Percentiles rank a stretch among this genome's conserved stretches.
Evolutionary conservation across 1,140 invertebrate species (phyloP).

Genomic region (Grapholita molesta): DNA sequence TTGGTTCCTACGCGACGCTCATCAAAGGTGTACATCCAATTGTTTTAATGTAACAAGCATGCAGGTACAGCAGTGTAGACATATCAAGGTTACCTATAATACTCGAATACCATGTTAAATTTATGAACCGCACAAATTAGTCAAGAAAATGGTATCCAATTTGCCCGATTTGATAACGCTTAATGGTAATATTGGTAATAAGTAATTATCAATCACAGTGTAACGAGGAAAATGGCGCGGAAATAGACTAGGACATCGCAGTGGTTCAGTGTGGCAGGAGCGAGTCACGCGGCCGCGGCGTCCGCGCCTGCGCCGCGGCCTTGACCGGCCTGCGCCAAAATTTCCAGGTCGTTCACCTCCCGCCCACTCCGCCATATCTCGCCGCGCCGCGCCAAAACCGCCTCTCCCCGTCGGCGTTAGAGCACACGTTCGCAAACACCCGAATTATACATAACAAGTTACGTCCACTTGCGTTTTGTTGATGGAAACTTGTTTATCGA

Average conservation of each 20-base stretch:
- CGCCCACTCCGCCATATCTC: slow-evolving; percentile 67
- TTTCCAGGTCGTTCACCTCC: slow-evolving; percentile 73
- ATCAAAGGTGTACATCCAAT: no score
- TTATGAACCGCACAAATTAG: no score
- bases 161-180: no score
- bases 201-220: background rate
- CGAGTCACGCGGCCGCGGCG: background rate
- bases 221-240: slow-evolving; percentile 1
- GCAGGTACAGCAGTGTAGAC: no score
- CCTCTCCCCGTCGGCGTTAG: background rate
- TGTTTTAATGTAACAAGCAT: no score
- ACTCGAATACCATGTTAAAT: no score
- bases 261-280: slow-evolving; percentile 10
- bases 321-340: slow-evolving; percentile 77
- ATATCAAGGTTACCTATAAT: no score
- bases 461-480: slow-evolving; percentile 51
- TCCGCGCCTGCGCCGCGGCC: slow-evolving; percentile 62
- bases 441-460: slow-evolving; percentile 63
- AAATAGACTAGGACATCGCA: slow-evolving; percentile 11
- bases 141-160: no score
- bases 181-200: background rate
- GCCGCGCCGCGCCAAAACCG: slow-evolving; percentile 24
- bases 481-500: slow-evolving; percentile 71
- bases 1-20: no score
- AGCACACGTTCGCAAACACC: background rate